Conservation (phyloP, 2,797 vertebrate genomes). For the Cossypha polioptera region DNA sequence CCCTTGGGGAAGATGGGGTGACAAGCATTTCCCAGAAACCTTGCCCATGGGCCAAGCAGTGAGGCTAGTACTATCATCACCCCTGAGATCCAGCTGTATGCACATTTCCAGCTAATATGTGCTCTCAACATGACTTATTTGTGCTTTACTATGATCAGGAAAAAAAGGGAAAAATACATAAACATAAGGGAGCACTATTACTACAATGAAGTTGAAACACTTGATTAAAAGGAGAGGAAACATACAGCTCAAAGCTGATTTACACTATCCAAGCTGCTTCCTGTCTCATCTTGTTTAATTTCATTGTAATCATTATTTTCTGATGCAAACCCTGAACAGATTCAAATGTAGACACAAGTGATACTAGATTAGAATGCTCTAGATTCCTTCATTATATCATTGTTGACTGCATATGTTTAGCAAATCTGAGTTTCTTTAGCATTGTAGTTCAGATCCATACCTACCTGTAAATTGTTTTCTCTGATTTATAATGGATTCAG, state of each 20-base stretch:
- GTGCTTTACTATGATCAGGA: neutral
- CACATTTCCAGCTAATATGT: neutral
- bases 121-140: neutral
- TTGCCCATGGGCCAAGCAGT: neutral
- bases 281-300: neutral
- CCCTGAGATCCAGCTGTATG: neutral
- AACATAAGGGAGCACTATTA: neutral
- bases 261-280: neutral
- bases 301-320: neutral
- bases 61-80: neutral
- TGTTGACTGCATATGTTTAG: rapidly evolving
- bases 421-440: neutral
- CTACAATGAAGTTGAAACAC: neutral
- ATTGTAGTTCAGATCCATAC: rapidly evolving
- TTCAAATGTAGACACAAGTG: no score
- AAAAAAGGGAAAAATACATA: neutral
- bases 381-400: neutral
- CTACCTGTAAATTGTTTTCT: neutral
- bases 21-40: neutral
- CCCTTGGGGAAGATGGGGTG: neutral
- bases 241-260: neutral
- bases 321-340: neutral
- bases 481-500: neutral
- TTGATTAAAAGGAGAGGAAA: neutral
- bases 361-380: neutral